Evolutionary conservation across 1,140 invertebrate genomes (phyloP).

Genomic region (Dinothrombium tinctorium): DNA sequence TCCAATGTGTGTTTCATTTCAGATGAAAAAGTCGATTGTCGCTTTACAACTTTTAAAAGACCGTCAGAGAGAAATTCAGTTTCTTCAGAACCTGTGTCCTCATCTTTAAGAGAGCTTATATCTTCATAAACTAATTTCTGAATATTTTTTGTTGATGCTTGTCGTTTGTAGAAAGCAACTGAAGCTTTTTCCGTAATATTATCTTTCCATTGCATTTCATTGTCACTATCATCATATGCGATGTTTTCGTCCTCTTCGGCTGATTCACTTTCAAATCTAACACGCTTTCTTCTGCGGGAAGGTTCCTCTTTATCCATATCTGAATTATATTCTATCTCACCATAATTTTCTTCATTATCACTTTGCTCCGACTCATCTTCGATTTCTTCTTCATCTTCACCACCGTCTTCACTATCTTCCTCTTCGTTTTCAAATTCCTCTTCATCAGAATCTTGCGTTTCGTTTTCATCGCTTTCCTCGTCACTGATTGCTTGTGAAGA

Average conservation of each 20-base stretch:
- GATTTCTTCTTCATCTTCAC: constrained; percentile 15
- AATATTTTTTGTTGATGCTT: constrained; percentile 42
- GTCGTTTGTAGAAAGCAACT: constrained; percentile 44
- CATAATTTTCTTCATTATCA: constrained; percentile 17
- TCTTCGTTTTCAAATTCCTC: constrained; percentile 18
- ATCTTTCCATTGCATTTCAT: constrained; percentile 43
- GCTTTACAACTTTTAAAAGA: constrained; percentile 44
- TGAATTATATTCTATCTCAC: constrained; percentile 8
- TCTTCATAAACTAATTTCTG: constrained; percentile 63
- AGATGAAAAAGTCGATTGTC: constrained; percentile 30
- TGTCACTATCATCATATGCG: constrained; percentile 13
- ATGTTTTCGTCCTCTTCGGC: constrained; percentile 12
- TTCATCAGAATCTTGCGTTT: constrained; percentile 15
- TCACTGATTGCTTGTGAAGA: no score
- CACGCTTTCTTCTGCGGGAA: constrained; percentile 10
- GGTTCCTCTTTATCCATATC: constrained; percentile 12
- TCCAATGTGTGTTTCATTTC: constrained; percentile 39
- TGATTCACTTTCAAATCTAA: constrained; percentile 2
- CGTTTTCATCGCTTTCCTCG: constrained; percentile 15
- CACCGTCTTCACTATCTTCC: constrained; percentile 14
- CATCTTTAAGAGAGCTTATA: constrained; percentile 22
- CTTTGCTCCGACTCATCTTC: constrained; percentile 17
- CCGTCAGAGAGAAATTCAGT: constrained; percentile 30
- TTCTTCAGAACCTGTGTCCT: constrained; percentile 22
- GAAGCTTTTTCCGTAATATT: constrained; percentile 53